These are phyloP conservation scores for Papilio gigon DNA, from an alignment of 2,888 invertebrate genomes.

Conservation along the genomic window DNA sequence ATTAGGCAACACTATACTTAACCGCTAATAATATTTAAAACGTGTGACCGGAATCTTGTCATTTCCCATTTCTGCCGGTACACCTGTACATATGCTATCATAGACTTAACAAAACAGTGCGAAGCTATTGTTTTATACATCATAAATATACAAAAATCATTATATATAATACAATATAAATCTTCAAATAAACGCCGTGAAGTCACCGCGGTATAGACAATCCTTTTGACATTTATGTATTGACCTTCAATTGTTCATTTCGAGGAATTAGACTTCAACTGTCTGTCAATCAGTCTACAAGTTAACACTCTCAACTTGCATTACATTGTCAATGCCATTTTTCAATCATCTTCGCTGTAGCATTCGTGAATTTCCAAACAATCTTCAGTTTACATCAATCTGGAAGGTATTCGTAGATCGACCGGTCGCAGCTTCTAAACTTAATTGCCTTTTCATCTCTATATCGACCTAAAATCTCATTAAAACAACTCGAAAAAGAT, in stretches of 20 bases:
- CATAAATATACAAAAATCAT: neutral
- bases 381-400: no score
- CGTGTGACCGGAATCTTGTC: neutral
- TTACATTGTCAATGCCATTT: neutral
- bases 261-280: no score
- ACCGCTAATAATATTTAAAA: neutral
- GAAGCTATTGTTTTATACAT: neutral
- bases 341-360: neutral
- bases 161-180: neutral
- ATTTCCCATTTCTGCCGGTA: neutral
- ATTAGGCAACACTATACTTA: neutral
- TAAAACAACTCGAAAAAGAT: no score
- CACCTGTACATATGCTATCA: neutral
- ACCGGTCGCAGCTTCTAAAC: no score
- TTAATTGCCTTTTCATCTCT: no score
- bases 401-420: no score
- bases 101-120: neutral
- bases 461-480: no score
- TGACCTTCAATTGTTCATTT: no score
- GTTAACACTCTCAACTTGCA: no score
- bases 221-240: neutral
- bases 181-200: neutral
- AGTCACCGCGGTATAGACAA: neutral
- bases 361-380: no score
- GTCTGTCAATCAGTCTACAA: no score